These are phyloP conservation scores for Apis florea DNA, from an alignment of 1,140 invertebrate genomes.

Conservation along the genomic window DNA sequence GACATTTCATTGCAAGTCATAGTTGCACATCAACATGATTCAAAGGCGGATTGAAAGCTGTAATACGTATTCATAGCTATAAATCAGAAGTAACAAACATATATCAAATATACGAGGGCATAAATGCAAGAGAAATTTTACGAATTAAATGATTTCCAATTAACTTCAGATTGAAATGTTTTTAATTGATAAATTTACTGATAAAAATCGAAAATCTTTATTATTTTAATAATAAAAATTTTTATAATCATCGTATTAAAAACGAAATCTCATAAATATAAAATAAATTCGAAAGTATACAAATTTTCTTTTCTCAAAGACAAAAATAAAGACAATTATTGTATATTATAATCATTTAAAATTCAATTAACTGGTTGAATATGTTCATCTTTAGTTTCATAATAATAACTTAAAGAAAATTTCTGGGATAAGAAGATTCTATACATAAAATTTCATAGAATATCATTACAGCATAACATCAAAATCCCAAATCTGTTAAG, in stretches of 20 bases:
- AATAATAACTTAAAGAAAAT: neutral
- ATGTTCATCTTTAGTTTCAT: neutral
- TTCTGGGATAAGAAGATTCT: neutral
- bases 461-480: neutral
- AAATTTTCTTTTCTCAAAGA: no score
- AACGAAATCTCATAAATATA: no score
- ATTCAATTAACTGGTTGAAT: no score
- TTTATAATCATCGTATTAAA: no score
- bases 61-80: neutral
- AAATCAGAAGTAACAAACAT: neutral
- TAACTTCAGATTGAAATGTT: neutral
- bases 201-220: neutral
- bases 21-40: neutral
- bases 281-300: no score
- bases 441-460: neutral
- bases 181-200: neutral
- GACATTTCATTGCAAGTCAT: conserved; percentile 14
- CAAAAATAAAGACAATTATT: no score
- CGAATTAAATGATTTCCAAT: neutral
- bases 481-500: neutral
- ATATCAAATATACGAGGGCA: neutral
- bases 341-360: no score
- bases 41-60: neutral
- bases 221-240: no score
- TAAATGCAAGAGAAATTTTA: neutral